These are phyloP conservation scores for Clivina fossor DNA, from an alignment of 2,888 invertebrate genomes.

Conservation along the genomic window DNA sequence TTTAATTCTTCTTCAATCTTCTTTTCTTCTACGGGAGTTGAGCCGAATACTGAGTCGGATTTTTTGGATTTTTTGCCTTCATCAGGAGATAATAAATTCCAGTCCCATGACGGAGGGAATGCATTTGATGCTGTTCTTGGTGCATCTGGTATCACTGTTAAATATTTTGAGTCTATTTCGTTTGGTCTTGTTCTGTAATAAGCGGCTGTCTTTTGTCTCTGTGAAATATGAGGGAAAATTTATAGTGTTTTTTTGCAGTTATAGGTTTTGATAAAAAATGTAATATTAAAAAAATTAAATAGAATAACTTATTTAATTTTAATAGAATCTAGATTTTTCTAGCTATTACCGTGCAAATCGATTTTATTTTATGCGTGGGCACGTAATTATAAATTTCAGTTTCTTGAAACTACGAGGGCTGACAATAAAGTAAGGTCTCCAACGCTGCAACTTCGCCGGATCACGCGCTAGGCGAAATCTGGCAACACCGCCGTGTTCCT, in stretches of 20 bases:
- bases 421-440: too few species aligned
- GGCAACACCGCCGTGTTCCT: too few species aligned
- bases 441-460: too few species aligned
- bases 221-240: slow-evolving; percentile 46
- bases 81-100: slow-evolving; percentile 61
- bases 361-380: too few species aligned
- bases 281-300: too few species aligned
- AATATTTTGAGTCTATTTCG: slow-evolving; percentile 73
- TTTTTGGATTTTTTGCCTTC: slow-evolving; percentile 33
- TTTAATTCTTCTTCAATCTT: slow-evolving; percentile 32
- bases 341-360: too few species aligned
- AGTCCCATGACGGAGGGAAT: slow-evolving; percentile 72
- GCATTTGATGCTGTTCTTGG: slow-evolving; percentile 74
- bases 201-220: slow-evolving; percentile 82
- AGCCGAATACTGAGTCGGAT: slow-evolving; percentile 25
- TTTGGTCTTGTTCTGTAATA: slow-evolving; percentile 75
- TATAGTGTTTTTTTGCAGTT: slow-evolving; percentile 9
- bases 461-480: too few species aligned
- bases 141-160: slow-evolving; percentile 76
- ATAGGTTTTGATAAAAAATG: slow-evolving; percentile 7
- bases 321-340: too few species aligned
- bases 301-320: too few species aligned
- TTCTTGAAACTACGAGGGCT: too few species aligned
- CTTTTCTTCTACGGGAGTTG: slow-evolving; percentile 23
- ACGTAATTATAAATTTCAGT: too few species aligned